phyloP scores from a whole-genome alignment of 1,140 invertebrate genomes.

The Artemia franciscana region DNA sequence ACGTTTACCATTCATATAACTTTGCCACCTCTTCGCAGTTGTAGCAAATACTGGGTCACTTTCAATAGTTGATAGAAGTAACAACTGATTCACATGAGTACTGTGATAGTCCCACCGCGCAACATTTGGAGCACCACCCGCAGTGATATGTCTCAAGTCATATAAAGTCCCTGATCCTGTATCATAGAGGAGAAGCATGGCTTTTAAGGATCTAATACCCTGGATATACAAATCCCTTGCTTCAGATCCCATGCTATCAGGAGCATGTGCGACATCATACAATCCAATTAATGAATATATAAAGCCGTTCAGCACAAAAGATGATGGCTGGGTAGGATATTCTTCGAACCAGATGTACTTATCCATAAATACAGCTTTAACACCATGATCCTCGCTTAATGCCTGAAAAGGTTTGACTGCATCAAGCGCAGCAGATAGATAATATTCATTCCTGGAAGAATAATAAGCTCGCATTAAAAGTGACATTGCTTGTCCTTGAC shows the following conservation, averaged over 20 bases:
- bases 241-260: constrained; percentile 26
- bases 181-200: constrained; percentile 73
- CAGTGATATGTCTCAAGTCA: constrained; percentile 75
- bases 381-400: constrained; percentile 42
- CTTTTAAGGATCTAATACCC: constrained; percentile 69
- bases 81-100: constrained; percentile 87
- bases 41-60: constrained; percentile 52
- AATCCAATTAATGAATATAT: constrained; percentile 91
- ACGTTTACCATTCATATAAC: constrained; percentile 81
- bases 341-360: constrained; percentile 86
- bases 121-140: constrained; percentile 65
- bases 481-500: constrained; percentile 87
- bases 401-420: constrained; percentile 60
- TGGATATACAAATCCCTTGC: constrained; percentile 52
- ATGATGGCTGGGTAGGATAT: constrained; percentile 82
- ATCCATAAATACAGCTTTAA: constrained; percentile 56
- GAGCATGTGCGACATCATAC: constrained; percentile 58
- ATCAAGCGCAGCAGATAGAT: constrained; percentile 51
- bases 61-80: constrained; percentile 67
- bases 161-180: constrained; percentile 90
- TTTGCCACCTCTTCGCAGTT: constrained; percentile 78
- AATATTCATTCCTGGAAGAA: constrained; percentile 47
- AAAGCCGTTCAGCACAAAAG: constrained; percentile 94
- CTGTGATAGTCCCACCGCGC: constrained; percentile 93
- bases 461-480: constrained; percentile 68